These are phyloP conservation scores for Zootoca vivipara DNA, from an alignment of 2,113 vertebrate species.

Conservation along the genomic window DNA sequence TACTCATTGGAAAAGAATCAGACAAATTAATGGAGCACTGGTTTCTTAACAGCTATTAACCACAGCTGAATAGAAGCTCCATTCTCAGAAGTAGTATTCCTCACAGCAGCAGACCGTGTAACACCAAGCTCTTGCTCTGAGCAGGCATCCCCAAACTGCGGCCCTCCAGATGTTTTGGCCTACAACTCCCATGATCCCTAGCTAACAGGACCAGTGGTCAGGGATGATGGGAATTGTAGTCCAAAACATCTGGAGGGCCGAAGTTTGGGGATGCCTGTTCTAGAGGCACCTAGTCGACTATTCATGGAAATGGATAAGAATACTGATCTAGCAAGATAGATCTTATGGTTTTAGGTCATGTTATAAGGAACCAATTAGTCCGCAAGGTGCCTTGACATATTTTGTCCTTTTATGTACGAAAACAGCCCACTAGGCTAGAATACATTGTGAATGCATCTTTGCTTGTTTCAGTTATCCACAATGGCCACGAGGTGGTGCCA, in stretches of 20 bases:
- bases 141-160: too few species aligned
- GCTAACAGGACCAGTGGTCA: too few species aligned
- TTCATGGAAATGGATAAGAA: neutral
- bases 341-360: neutral
- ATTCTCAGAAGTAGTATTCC: neutral
- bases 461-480: conserved; percentile 11
- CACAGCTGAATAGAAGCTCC: neutral
- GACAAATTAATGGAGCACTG: neutral
- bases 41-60: neutral
- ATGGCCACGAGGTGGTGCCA: conserved; percentile 74
- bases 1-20: neutral
- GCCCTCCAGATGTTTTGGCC: too few species aligned
- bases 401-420: neutral
- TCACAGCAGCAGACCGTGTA: neutral
- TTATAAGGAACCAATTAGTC: neutral
- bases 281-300: neutral
- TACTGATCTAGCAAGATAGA: neutral
- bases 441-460: neutral
- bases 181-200: too few species aligned
- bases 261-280: too few species aligned
- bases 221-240: too few species aligned
- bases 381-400: neutral
- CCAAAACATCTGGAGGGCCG: too few species aligned
- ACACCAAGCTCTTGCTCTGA: neutral
- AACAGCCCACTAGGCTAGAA: neutral